A percentile compares a stretch with the other conserved stretches of the same genome.
Evolutionary conservation across 1,140 invertebrate genomes (phyloP).

Genomic region (Trinorchestia longiramus): DNA sequence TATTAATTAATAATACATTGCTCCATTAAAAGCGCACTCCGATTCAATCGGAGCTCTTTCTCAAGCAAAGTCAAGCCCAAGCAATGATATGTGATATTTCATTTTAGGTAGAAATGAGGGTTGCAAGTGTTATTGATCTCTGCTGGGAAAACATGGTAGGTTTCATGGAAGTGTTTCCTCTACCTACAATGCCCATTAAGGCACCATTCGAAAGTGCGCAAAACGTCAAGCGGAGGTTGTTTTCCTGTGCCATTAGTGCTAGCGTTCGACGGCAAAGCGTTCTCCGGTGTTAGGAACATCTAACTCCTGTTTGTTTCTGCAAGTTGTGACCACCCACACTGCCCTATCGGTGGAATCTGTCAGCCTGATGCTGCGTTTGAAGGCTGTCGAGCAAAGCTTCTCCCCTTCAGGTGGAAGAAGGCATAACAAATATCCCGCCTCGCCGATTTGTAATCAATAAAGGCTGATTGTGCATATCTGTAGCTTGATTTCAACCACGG

Average conservation of each 20-base stretch:
- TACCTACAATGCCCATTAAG: neutral
- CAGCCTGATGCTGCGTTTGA: neutral
- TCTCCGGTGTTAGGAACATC: neutral
- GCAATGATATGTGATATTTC: neutral
- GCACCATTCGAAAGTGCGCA: neutral
- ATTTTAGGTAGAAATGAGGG: neutral
- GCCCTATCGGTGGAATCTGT: neutral
- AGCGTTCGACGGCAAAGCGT: neutral
- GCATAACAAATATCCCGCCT: neutral
- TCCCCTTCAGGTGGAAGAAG: neutral
- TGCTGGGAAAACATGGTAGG: neutral
- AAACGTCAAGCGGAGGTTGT: neutral
- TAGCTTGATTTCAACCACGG: neutral
- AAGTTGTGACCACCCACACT: neutral
- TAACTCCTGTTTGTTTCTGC: slow-evolving; percentile 1
- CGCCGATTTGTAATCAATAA: neutral
- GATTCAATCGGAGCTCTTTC: too few relatives aligned
- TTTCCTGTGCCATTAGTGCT: neutral
- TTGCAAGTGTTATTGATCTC: neutral
- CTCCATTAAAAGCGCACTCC: neutral
- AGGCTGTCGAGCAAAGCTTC: neutral
- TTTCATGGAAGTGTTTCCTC: neutral
- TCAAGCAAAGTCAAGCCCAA: neutral
- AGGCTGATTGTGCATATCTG: neutral
- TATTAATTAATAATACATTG: neutral